These are phyloP conservation scores for Bombycilla garrulus DNA, from an alignment of 2,113 vertebrate genomes.

Conservation along the genomic window DNA sequence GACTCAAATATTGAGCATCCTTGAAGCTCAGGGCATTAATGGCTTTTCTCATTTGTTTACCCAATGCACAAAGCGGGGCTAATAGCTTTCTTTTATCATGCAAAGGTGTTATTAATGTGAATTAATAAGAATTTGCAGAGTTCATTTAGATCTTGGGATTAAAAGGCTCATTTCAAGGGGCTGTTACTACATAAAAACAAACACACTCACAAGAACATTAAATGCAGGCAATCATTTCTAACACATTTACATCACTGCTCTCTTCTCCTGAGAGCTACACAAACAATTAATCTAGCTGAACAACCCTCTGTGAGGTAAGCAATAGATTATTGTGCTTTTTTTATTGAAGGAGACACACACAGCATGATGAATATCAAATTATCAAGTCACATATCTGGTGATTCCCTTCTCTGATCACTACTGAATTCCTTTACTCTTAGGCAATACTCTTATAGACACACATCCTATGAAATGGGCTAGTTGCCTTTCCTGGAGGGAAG, in stretches of 20 bases:
- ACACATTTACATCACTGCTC: background rate
- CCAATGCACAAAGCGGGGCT: background rate
- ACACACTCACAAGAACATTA: background rate
- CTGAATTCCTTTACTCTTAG: background rate
- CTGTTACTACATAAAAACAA: background rate
- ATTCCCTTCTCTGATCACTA: background rate
- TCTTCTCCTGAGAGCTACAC: background rate
- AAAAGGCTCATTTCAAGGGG: background rate
- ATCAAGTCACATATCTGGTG: background rate
- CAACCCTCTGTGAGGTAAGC: background rate
- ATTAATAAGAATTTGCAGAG: background rate
- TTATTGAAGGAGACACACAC: background rate
- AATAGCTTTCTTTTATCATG: background rate
- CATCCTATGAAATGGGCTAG: background rate
- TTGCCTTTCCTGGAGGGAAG: background rate
- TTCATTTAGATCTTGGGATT: background rate
- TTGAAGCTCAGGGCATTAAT: background rate
- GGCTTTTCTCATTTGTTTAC: background rate
- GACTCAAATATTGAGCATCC: background rate
- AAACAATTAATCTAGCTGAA: background rate
- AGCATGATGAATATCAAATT: background rate
- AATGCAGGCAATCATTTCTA: background rate
- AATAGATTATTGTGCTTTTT: background rate
- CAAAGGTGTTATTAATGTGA: background rate
- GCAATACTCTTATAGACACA: background rate